Percentiles rank a stretch among this genome's conserved stretches.
Conservation (phyloP, 2,113 vertebrate genomes). For the Psephotus haematonotus region DNA sequence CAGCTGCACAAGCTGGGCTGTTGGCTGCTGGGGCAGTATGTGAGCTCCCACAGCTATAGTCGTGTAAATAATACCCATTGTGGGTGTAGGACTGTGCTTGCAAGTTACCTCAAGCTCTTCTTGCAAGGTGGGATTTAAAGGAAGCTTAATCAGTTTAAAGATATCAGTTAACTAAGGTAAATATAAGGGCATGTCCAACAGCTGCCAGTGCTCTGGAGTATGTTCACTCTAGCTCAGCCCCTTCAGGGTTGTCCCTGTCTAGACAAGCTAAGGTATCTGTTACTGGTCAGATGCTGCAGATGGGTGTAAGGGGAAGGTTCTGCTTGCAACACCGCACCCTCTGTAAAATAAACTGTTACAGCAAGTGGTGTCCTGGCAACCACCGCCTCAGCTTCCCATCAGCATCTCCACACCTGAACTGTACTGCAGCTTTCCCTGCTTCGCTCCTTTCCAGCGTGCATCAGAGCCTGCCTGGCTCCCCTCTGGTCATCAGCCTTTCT, state of each 20-base stretch:
- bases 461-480: background rate
- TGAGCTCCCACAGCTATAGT: too few species aligned
- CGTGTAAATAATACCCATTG: background rate
- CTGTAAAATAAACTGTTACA: background rate
- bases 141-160: background rate
- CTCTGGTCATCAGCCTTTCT: background rate
- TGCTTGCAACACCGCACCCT: background rate
- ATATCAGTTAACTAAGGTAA: background rate
- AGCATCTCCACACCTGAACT: background rate
- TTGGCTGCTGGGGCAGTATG: too few species aligned
- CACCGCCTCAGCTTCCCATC: rapidly evolving
- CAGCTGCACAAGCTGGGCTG: background rate
- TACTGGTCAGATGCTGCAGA: background rate
- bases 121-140: background rate
- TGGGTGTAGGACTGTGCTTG: too few species aligned
- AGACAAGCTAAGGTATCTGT: background rate
- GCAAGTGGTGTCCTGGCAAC: too few species aligned
- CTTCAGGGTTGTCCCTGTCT: background rate
- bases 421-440: background rate
- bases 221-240: too few species aligned
- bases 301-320: background rate
- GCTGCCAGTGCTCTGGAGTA: background rate
- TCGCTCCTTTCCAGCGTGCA: rapidly evolving
- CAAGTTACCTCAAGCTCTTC: background rate
- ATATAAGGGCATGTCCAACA: background rate